Percentiles rank a stretch among this genome's conserved stretches.
These are phyloP conservation scores for Trichonephila clavata DNA, from an alignment of 1,140 invertebrate genomes.

Conservation along the genomic window DNA sequence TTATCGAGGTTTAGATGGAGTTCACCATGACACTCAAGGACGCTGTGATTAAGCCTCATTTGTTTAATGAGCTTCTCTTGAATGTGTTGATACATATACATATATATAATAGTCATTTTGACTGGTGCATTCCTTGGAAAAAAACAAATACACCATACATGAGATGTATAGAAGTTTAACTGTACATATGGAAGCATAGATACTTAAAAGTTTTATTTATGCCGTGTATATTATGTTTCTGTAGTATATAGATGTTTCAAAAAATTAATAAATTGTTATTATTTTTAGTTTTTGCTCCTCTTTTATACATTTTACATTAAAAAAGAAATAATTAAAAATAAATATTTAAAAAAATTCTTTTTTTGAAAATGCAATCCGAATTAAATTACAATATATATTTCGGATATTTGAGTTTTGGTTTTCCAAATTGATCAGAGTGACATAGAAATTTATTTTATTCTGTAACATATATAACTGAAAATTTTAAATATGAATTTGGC, in stretches of 20 bases:
- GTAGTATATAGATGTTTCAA: slow-evolving; percentile 62
- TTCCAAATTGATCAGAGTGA: too few relatives aligned
- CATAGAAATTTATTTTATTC: too few relatives aligned
- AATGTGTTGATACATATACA: slow-evolving; percentile 24
- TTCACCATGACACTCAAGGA: slow-evolving; percentile 15
- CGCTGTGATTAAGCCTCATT: slow-evolving; percentile 55
- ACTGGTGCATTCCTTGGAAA: slow-evolving; percentile 28
- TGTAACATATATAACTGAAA: too few relatives aligned
- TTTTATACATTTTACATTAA: too few relatives aligned
- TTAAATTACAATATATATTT: too few relatives aligned
- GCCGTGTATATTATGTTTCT: slow-evolving; percentile 53
- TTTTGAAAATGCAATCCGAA: too few relatives aligned
- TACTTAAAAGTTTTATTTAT: slow-evolving; percentile 44
- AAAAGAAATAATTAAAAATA: too few relatives aligned
- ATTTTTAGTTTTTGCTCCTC: background rate
- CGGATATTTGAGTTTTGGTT: too few relatives aligned
- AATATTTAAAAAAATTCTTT: too few relatives aligned
- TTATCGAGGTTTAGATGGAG: slow-evolving; percentile 30
- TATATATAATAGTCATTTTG: background rate
- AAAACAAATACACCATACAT: background rate
- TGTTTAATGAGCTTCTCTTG: slow-evolving; percentile 38
- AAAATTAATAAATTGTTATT: slow-evolving; percentile 65
- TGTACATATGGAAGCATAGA: slow-evolving; percentile 27
- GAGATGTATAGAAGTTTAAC: background rate
- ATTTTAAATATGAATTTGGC: too few relatives aligned